Percentiles rank a stretch among this genome's conserved stretches.
Evolutionary conservation across 2,797 vertebrate species (phyloP).

Genomic region (Clarias laeviceps): DNA sequence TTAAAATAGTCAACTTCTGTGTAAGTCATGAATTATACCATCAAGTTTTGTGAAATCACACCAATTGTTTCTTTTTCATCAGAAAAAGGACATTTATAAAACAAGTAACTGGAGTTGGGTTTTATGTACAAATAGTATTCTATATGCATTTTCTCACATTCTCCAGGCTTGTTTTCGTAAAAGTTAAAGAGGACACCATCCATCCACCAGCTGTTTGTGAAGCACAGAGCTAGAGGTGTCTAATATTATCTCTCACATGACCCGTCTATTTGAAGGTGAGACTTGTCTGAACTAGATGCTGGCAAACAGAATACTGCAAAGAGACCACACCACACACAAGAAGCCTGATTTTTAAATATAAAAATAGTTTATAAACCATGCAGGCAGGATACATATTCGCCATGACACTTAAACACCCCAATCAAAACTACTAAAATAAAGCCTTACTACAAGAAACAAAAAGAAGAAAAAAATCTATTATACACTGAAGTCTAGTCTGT

Average conservation of each 20-base stretch:
- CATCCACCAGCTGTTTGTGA: slow-evolving; percentile 32
- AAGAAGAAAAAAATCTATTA: slow-evolving; percentile 23
- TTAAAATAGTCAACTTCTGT: background rate
- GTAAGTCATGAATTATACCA: background rate
- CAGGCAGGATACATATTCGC: slow-evolving; percentile 63
- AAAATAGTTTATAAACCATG: slow-evolving; percentile 80
- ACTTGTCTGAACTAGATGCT: slow-evolving; percentile 37
- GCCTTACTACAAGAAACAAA: slow-evolving; percentile 48
- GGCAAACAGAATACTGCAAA: slow-evolving; percentile 38
- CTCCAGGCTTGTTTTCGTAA: background rate
- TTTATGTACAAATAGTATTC: background rate
- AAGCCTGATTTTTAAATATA: slow-evolving; percentile 55
- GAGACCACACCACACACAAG: slow-evolving; percentile 28
- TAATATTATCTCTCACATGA: slow-evolving; percentile 68
- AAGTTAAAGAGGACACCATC: background rate
- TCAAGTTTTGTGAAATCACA: background rate
- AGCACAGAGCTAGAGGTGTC: slow-evolving; percentile 21
- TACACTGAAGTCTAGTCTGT: slow-evolving; percentile 42
- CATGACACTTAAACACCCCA: slow-evolving; percentile 57
- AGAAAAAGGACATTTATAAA: background rate
- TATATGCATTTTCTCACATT: background rate
- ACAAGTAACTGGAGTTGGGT: background rate
- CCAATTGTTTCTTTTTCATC: background rate
- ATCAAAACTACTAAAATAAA: slow-evolving; percentile 59
- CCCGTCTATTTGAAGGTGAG: slow-evolving; percentile 54